Evolutionary conservation across 2,888 invertebrate species (phyloP), one percentile per base, ranked within the genome.

Genomic region (Melinaea menophilus): DNA sequence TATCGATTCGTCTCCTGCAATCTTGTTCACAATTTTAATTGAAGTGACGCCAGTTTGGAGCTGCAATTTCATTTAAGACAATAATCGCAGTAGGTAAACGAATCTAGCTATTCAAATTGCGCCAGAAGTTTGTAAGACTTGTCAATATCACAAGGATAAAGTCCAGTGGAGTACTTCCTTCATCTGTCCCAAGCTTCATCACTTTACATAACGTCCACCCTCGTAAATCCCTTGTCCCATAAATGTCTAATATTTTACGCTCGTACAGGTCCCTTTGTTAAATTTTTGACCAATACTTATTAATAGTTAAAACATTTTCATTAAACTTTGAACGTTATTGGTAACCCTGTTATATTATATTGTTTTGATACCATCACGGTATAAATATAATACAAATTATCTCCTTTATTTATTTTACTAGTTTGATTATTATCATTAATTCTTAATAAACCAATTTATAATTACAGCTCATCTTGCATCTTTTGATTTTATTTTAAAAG

Each of bases 171-270:
- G 51, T 22, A 51, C 51, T 51, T 51, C 51, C 51, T 51, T 51
- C 51, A 51, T 51, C 31, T 51, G 51, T 31, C 51, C 11, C 51
- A 5, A 51, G 9, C 9, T 51, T 31, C 51, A 51, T 51, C 51
- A 51, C 31, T 51, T 31, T 51, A 31, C 51, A 51, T 51, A 51
- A 51, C 31, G 22, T 31, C 51, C 51, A 51, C 51, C 51, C 51
- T 51, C 51, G 31, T 51, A 51, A 51, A 51, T 51, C 51, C 51
- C 51, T 31, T 51, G 51, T 51, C 51, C 31, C 51, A 51, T 51
- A 51, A 51, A 51, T 51, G 51, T 51, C 51, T 31, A 51, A 51
- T 31, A 51, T 51, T 51, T 51, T 51, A 51, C 31, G 31, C 31
- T 51, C 31, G 9, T 9, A 2, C 31, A n/a, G 51, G 51, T 31